Base-by-base conservation (phyloP, 64 coral and sea anemone genomes). In the Stichodactyla helianthus region DNA sequence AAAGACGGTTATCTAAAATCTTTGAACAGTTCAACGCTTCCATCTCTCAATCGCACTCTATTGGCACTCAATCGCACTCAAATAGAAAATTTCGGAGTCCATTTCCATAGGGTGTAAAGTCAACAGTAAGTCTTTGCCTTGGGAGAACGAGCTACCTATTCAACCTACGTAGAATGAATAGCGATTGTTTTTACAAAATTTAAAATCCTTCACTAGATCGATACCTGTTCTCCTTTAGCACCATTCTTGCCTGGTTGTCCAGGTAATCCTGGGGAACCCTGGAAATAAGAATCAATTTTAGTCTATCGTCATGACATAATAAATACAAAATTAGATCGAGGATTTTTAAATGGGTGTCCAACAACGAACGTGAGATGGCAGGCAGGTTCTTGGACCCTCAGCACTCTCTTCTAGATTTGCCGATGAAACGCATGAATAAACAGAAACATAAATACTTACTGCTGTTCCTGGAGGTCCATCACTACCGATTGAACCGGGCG, bases 241-340 rank as follows among this genome's bases (percentile, higher is more conserved):
- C 89, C 89, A 85, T 84, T 78, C 53, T 77, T 85, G 20, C 89
- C 89, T 59, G 82, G 55, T 15, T 79, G 51, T 16, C 89, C 89
- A 52, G 70, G 55, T 51, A 61, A 12, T 28, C 89, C 89, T 57
- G 83, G 88, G 59, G 16, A 85, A 50, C 82, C 59, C 59, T 67
- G 35, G 35, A 87, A 53, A 87, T 55, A 70, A 19, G 50, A 17
- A 19, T 4, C 35, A 85, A 20, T 51, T 56, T 18, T 17, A 62
- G 19, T 18, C 9, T 22, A 7, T 65, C 62, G 7, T n/a, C 19
- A 65, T 6, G 22, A 20, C 19, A 20, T 9, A 58, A 58, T 58
- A 10, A 16, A 44, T 44, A 3, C 35, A 44, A 44, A 44, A 44
- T 44, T 44, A 1, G 35, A 44, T 44, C 4, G 35, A 44, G 35